Percentiles rank a stretch among this genome's conserved stretches.
Conservation (phyloP, 1,140 invertebrate species). For the Heliconius hewitsoni region DNA sequence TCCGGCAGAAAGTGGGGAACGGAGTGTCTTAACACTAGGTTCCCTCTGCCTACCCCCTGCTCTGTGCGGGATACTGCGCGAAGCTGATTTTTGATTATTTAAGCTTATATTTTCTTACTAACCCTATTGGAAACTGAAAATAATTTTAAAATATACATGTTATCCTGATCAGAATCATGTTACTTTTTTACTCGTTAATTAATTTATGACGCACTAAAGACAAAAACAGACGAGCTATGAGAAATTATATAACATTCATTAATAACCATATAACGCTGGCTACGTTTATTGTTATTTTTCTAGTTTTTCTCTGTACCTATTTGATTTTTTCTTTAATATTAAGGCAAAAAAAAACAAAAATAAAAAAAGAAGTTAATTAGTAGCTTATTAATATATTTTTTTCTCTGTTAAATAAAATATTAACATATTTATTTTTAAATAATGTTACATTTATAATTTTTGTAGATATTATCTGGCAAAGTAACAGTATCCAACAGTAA, state of each 20-base stretch:
- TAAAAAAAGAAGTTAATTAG: too few species aligned
- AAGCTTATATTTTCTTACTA: background rate
- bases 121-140: too few species aligned
- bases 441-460: background rate
- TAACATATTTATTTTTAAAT: background rate
- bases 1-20: too few species aligned
- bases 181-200: background rate
- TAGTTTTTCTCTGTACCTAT: background rate
- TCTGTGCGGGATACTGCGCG: too few species aligned
- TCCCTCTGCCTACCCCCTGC: too few species aligned
- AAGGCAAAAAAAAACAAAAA: too few species aligned
- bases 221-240: background rate
- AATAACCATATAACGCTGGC: background rate
- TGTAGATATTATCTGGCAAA: background rate
- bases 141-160: background rate
- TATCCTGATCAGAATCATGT: background rate
- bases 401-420: background rate
- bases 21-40: too few species aligned
- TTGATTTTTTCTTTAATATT: too few species aligned
- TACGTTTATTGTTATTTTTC: background rate
- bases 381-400: too few species aligned
- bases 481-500: background rate
- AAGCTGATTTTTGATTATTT: too few species aligned
- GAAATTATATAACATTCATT: background rate
- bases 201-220: slow-evolving; percentile 6